phyloP scores from a whole-genome alignment of 2,113 vertebrate species.

The Gila orcuttii region DNA sequence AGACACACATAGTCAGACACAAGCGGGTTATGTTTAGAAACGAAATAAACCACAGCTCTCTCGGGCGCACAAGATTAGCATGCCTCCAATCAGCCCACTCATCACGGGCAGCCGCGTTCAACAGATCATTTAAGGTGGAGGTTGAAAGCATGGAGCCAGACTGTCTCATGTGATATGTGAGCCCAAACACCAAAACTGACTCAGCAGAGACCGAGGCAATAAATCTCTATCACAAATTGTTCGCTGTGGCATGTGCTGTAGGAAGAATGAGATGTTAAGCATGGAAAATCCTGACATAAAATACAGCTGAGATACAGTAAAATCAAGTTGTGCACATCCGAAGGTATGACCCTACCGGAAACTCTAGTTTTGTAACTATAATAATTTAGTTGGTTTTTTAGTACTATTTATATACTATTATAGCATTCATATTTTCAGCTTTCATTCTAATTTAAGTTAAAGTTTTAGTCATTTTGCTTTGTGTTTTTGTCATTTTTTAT shows the following conservation, averaged over 20 bases:
- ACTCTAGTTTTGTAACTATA: no score
- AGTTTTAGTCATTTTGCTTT: background rate
- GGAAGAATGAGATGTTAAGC: background rate
- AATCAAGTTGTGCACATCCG: background rate
- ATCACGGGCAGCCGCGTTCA: constrained; percentile 19
- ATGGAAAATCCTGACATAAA: background rate
- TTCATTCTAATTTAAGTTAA: background rate
- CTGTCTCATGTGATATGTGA: constrained; percentile 32
- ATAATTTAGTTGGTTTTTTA: background rate
- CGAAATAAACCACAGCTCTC: constrained; percentile 65
- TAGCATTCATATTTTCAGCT: background rate
- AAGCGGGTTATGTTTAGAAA: constrained; percentile 70
- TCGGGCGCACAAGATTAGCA: constrained; percentile 33
- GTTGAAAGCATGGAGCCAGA: constrained; percentile 36
- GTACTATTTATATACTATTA: background rate
- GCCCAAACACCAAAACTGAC: constrained; percentile 38
- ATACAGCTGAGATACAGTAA: background rate
- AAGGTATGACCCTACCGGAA: no score
- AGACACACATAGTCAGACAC: constrained; percentile 54
- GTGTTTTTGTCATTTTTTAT: background rate
- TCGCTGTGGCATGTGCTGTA: background rate
- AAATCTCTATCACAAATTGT: background rate
- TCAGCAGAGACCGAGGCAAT: constrained; percentile 16
- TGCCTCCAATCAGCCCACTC: constrained; percentile 32
- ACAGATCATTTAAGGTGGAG: constrained; percentile 35